A percentile compares a stretch with the other conserved stretches of the same genome.
Evolutionary conservation across 2,888 invertebrate species (phyloP).

Genomic region (Agrotis puta): DNA sequence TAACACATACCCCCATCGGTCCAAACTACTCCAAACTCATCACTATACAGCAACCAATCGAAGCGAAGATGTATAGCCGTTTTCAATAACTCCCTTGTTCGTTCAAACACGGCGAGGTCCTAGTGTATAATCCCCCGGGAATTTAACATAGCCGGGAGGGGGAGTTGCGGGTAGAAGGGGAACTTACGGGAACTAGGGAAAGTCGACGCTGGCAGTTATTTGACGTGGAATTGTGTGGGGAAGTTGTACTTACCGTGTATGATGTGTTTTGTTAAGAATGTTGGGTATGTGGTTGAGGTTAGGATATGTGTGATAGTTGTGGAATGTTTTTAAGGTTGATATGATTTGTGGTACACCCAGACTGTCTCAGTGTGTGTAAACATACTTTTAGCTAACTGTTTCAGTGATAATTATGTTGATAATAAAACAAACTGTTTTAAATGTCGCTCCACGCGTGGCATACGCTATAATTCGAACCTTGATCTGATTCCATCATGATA

Average conservation of each 20-base stretch:
- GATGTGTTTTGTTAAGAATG: conserved; percentile 23
- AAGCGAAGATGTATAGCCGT: conserved; percentile 38
- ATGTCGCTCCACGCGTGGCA: too few relatives aligned
- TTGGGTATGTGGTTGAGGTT: background rate
- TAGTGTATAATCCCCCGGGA: conserved; percentile 46
- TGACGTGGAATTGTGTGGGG: conserved; percentile 49
- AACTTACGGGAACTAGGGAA: conserved; percentile 30
- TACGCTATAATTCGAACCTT: too few relatives aligned
- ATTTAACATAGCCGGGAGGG: conserved; percentile 29
- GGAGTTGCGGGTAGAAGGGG: conserved; percentile 32
- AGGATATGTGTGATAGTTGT: background rate
- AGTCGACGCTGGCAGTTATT: conserved; percentile 54
- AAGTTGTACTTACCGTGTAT: conserved; percentile 18
- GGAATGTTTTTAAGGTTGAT: conserved; percentile 1
- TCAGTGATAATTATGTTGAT: too few relatives aligned
- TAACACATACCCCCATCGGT: conserved; percentile 4
- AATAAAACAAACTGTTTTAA: too few relatives aligned
- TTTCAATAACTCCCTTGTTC: conserved; percentile 45
- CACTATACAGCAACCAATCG: conserved; percentile 26
- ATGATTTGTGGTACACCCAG: background rate
- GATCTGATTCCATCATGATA: too few relatives aligned
- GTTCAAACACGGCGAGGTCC: conserved; percentile 32
- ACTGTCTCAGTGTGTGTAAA: background rate
- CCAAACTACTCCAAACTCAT: conserved; percentile 18
- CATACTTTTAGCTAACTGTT: too few relatives aligned